Conservation (phyloP, 2,113 vertebrate species). For the Heterocephalus glaber region DNA sequence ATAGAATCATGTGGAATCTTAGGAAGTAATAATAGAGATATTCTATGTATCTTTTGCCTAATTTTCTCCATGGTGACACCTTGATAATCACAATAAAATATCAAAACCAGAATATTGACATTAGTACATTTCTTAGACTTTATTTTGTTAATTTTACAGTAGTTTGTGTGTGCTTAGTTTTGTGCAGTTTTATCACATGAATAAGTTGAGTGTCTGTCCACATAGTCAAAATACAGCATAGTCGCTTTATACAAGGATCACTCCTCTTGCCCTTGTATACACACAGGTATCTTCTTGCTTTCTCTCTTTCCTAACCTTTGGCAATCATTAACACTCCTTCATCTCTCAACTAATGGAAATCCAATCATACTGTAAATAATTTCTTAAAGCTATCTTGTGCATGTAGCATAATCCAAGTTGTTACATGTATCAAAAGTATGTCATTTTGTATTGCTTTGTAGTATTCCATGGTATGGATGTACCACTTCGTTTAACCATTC, state of each 20-base stretch:
- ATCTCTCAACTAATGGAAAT: neutral
- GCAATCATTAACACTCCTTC: neutral
- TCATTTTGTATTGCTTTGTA: neutral
- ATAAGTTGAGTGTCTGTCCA: neutral
- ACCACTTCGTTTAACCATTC: neutral
- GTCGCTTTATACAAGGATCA: neutral
- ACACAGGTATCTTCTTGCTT: fast-evolving
- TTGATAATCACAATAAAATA: neutral
- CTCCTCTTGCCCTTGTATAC: neutral
- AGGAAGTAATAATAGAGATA: neutral
- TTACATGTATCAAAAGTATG: neutral
- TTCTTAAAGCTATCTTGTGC: neutral
- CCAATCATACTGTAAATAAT: neutral
- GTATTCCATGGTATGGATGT: neutral
- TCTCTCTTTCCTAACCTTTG: neutral
- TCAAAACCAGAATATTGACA: neutral
- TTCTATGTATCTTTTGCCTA: neutral
- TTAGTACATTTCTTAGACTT: neutral
- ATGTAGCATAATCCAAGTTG: neutral
- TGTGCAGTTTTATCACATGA: neutral
- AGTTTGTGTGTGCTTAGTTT: neutral
- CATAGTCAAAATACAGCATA: neutral
- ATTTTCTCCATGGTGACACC: neutral
- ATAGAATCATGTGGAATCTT: neutral
- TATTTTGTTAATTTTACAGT: neutral